phyloP scores from a whole-genome alignment of 1,140 invertebrate genomes.

The Platyscapa corneri region DNA sequence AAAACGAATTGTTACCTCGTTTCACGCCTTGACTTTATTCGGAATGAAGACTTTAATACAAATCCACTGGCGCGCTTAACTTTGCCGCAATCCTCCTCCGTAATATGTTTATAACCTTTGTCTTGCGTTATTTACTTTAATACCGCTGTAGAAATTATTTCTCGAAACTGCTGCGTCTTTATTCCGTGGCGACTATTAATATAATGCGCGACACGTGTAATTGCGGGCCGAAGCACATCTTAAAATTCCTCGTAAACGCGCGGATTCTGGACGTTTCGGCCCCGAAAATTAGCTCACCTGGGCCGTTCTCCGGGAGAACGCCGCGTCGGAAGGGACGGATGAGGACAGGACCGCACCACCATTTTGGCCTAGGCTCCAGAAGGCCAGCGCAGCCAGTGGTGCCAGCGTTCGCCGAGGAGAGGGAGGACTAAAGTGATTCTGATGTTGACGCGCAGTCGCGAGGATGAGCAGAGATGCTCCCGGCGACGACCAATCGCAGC shows the following conservation, averaged over 20 bases:
- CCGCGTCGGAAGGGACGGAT: background rate
- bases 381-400: background rate
- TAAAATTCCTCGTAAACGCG: slow-evolving; percentile 9
- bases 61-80: slow-evolving; percentile 22
- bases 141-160: background rate
- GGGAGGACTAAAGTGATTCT: slow-evolving; percentile 51
- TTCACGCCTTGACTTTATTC: slow-evolving; percentile 49
- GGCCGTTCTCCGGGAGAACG: slow-evolving; percentile 27
- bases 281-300: too few species aligned
- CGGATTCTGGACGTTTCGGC: background rate
- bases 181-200: background rate
- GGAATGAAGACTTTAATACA: slow-evolving; percentile 41
- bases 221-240: background rate
- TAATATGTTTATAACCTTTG: slow-evolving; percentile 7
- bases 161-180: background rate
- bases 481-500: slow-evolving; percentile 56
- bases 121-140: slow-evolving; percentile 7
- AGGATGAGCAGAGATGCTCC: slow-evolving; percentile 72
- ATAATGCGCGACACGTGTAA: background rate
- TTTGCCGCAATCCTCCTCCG: background rate
- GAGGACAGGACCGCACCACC: slow-evolving; percentile 54
- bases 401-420: background rate
- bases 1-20: slow-evolving; percentile 36
- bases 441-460: slow-evolving; percentile 66
- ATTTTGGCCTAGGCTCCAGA: slow-evolving; percentile 65